Evolutionary conservation across 2,888 invertebrate species (phyloP).

Genomic region (Tiliacea aurago): DNA sequence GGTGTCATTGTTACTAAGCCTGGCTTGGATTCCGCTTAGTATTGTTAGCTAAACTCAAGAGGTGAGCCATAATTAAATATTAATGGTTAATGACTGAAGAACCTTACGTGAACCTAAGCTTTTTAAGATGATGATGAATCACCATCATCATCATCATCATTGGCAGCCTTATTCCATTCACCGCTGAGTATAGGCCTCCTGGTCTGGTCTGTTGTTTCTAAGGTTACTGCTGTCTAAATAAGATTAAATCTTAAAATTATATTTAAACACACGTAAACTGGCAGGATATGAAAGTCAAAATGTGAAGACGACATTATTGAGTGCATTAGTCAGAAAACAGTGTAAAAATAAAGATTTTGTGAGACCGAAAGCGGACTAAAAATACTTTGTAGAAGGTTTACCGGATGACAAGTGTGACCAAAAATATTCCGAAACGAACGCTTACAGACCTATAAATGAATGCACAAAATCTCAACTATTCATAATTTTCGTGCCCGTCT

Average conservation of each 20-base stretch:
- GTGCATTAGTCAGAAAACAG: conserved; percentile 27
- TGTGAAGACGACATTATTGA: conserved; percentile 14
- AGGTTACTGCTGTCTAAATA: background rate
- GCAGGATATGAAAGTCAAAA: conserved; percentile 20
- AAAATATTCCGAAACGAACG: background rate
- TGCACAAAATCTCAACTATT: background rate
- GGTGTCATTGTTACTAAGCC: conserved; percentile 49
- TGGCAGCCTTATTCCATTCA: background rate
- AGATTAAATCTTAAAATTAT: background rate
- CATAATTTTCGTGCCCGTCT: background rate
- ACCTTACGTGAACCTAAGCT: background rate
- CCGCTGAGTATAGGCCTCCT: background rate
- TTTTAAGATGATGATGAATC: too few species aligned
- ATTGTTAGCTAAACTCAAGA: conserved; percentile 8
- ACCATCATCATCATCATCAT: background rate
- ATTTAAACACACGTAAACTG: background rate
- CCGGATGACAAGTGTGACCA: background rate
- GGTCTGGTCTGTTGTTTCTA: background rate
- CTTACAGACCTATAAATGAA: background rate
- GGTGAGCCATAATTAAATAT: background rate
- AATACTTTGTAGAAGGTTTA: conserved; percentile 11
- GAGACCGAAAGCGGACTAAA: conserved; percentile 17
- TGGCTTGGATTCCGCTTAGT: conserved; percentile 10
- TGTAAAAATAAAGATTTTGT: conserved; percentile 33
- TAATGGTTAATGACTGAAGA: background rate